These are phyloP conservation scores for Poeciliopsis paucimaculata DNA, from an alignment of 2,797 vertebrate species.

Conservation along the genomic window DNA sequence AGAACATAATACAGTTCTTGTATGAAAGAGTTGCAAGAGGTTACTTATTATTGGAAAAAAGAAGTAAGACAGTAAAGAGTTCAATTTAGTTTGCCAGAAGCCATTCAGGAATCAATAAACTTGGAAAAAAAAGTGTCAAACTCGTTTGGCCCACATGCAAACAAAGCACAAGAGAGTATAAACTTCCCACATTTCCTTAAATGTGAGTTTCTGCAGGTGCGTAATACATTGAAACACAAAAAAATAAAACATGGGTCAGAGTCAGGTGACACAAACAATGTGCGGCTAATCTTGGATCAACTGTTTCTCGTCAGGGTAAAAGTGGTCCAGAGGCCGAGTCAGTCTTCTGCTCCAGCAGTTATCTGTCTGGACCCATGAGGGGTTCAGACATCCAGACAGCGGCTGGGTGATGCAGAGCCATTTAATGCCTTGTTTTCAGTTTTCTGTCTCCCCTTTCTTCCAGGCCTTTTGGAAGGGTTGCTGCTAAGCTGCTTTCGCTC, in stretches of 20 bases:
- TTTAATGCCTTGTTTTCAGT: slow-evolving; percentile 70
- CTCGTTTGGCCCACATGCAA: not conserved
- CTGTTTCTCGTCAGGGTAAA: slow-evolving; percentile 38
- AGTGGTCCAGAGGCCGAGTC: slow-evolving; percentile 37
- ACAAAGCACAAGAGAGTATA: not conserved
- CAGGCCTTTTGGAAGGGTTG: slow-evolving; percentile 64
- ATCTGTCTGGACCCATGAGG: slow-evolving; percentile 44
- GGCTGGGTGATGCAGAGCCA: slow-evolving; percentile 42
- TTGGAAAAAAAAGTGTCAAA: not conserved
- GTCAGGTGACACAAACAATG: slow-evolving; percentile 32
- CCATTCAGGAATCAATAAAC: not conserved
- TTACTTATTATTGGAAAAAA: slow-evolving; percentile 1
- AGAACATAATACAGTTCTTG: not conserved
- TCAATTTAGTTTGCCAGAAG: not conserved
- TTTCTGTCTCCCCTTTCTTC: slow-evolving; percentile 61
- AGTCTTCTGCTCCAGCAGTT: slow-evolving; percentile 41
- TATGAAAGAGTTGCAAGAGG: not conserved
- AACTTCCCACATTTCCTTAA: slow-evolving; percentile 18
- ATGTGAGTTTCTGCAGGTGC: slow-evolving; percentile 39
- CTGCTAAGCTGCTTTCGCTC: slow-evolving; percentile 68
- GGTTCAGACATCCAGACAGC: slow-evolving; percentile 50
- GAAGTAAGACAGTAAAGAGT: not conserved
- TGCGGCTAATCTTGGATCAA: slow-evolving; percentile 28
- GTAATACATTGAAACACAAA: slow-evolving; percentile 32
- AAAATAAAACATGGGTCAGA: slow-evolving; percentile 23